Conservation (phyloP, 2,888 invertebrate genomes). For the Eumerus sabulonum region DNA sequence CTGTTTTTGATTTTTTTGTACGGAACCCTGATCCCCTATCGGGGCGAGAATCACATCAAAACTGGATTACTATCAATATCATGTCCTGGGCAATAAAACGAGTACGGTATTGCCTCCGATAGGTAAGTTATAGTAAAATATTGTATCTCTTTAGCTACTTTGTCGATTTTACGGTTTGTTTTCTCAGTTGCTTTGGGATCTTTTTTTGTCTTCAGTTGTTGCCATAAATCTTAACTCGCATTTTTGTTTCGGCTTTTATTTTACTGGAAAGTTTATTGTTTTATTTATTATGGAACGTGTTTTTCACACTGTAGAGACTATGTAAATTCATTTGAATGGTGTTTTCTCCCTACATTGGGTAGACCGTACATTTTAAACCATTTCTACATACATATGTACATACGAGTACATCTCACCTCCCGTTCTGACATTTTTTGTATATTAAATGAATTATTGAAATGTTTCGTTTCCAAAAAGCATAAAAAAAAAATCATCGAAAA, state of each 20-base stretch:
- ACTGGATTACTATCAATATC: conserved; percentile 72
- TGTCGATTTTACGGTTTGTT: background rate
- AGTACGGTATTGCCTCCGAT: conserved; percentile 67
- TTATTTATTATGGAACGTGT: too few species aligned
- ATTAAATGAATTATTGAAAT: too few species aligned
- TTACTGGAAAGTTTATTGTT: too few species aligned
- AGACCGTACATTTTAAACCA: too few species aligned
- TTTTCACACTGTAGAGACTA: too few species aligned
- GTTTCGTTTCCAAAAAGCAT: too few species aligned
- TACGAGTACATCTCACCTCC: too few species aligned
- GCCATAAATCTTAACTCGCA: conserved; percentile 14
- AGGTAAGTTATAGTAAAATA: conserved; percentile 64
- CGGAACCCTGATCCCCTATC: conserved; percentile 17
- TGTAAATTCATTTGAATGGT: too few species aligned
- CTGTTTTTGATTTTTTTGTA: conserved; percentile 12
- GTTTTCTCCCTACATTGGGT: too few species aligned
- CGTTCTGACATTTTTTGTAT: too few species aligned
- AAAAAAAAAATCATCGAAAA: conserved; percentile 2
- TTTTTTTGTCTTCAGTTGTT: background rate
- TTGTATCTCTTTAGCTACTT: background rate
- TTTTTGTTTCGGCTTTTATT: conserved; percentile 4
- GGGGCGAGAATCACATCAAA: conserved; percentile 49
- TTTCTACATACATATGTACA: too few species aligned
- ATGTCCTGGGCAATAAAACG: conserved; percentile 70
- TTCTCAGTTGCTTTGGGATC: background rate